A percentile compares a stretch with the other conserved stretches of the same genome.
phyloP scores from a whole-genome alignment of 2,113 vertebrate genomes.

The Crypturellus undulatus region DNA sequence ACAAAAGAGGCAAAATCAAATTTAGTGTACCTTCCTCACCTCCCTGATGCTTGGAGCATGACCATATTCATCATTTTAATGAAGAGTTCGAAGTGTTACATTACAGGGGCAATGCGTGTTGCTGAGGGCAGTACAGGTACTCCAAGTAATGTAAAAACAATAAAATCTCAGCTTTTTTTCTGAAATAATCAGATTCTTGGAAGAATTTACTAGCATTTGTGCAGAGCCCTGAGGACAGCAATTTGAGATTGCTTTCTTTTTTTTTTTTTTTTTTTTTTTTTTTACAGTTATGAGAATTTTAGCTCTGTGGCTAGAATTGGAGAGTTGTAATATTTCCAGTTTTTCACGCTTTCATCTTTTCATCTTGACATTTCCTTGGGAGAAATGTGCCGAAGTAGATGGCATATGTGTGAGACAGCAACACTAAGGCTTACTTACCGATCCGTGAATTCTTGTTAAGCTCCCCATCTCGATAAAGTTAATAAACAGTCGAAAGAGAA shows the following conservation, averaged over 20 bases:
- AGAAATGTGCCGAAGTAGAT: neutral
- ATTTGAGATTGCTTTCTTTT: neutral
- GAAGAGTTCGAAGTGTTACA: neutral
- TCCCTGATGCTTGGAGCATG: neutral
- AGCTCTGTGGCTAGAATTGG: neutral
- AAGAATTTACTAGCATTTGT: neutral
- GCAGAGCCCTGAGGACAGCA: neutral
- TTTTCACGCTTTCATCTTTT: neutral
- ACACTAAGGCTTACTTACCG: neutral
- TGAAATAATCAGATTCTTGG: neutral
- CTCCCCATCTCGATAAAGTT: neutral
- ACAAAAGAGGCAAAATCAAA: neutral
- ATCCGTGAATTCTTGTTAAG: neutral
- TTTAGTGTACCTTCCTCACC: neutral
- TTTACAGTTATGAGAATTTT: neutral
- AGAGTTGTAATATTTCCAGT: neutral
- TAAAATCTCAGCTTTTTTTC: neutral
- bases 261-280: neutral
- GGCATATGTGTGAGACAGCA: neutral
- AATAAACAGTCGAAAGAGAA: neutral
- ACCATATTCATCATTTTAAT: neutral
- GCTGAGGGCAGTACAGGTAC: neutral
- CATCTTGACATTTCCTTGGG: neutral
- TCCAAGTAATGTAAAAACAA: neutral
- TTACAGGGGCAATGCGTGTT: neutral